phyloP scores from a whole-genome alignment of 1,140 invertebrate species.

The Caenorhabditis remanei region DNA sequence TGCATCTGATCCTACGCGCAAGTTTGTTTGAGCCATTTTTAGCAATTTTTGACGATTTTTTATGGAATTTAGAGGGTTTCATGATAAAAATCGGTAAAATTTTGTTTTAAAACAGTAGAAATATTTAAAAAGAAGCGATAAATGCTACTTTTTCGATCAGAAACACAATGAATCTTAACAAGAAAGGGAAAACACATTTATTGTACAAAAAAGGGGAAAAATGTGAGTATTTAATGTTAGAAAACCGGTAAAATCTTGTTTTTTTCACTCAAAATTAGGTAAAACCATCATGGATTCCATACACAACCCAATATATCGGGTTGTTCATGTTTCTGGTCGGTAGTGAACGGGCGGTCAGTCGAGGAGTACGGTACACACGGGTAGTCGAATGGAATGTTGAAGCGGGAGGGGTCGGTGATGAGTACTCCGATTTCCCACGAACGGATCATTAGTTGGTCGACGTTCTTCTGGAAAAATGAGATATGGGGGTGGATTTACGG shows the following conservation, averaged over 20 bases:
- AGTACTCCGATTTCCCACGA: conserved; percentile 93
- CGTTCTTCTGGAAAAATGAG: conserved; percentile 35
- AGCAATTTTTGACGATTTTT: no score
- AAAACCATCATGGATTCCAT: not conserved
- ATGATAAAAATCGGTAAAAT: no score
- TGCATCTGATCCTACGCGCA: no score
- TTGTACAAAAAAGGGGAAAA: no score
- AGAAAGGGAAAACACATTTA: no score
- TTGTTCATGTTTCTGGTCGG: conserved; percentile 63
- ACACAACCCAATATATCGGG: not conserved
- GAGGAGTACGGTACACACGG: conserved; percentile 83
- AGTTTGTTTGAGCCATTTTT: no score
- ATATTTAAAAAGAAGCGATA: no score
- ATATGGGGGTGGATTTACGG: not conserved
- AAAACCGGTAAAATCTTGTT: not conserved
- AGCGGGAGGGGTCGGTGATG: conserved; percentile 45
- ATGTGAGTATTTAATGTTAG: not conserved
- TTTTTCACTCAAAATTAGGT: no score
- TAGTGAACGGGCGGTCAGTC: conserved; percentile 82
- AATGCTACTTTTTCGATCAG: no score
- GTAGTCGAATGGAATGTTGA: conserved; percentile 86
- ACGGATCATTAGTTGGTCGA: conserved; percentile 79
- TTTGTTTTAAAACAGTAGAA: no score
- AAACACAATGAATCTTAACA: no score
- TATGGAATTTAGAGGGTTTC: no score